Percentiles rank a stretch among this genome's conserved stretches.
Evolutionary conservation across 2,797 vertebrate genomes (phyloP).

Genomic region (Pachyuromys duprasi): DNA sequence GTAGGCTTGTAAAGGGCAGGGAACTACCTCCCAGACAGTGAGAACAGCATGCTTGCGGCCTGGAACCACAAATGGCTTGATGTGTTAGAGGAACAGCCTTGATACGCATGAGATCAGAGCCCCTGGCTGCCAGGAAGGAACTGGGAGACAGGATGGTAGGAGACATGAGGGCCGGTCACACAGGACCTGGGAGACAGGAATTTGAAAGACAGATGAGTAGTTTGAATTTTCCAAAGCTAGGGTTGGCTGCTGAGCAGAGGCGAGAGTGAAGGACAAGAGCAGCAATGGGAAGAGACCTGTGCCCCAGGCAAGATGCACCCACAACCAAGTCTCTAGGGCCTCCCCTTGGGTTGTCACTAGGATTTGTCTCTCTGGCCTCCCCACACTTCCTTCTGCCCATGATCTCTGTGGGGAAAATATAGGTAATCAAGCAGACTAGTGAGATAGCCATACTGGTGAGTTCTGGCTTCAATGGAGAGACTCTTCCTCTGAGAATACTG

Average conservation of each 20-base stretch:
- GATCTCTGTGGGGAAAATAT: background rate
- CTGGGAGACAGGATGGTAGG: background rate
- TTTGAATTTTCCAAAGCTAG: background rate
- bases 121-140: background rate
- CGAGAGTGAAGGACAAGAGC: background rate
- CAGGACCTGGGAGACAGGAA: background rate
- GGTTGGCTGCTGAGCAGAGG: background rate
- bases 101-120: background rate
- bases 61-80: background rate
- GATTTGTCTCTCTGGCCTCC: background rate
- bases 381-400: background rate
- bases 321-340: background rate
- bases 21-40: background rate
- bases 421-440: background rate
- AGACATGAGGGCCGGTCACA: too few relatives aligned
- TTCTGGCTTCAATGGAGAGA: background rate
- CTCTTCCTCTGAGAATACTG: background rate
- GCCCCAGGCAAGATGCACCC: background rate
- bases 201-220: background rate
- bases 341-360: background rate
- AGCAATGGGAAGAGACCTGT: background rate
- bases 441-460: background rate
- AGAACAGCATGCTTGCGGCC: background rate
- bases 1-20: background rate
- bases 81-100: background rate